Evolutionary conservation across 2,888 invertebrate genomes (phyloP).

Genomic region (Busseola fusca): DNA sequence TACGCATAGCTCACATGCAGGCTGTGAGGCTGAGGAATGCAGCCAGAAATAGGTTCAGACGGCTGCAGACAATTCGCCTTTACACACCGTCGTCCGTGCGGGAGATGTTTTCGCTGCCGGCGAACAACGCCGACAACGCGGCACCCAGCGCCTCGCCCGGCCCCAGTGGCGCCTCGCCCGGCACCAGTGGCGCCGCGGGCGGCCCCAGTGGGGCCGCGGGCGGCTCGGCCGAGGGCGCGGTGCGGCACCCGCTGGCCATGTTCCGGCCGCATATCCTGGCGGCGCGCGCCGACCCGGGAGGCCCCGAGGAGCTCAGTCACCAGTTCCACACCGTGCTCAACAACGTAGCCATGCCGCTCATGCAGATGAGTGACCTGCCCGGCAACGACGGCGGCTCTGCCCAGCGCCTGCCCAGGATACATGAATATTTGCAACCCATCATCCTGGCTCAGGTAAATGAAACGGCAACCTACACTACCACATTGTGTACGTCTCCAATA

Average conservation of each 20-base stretch:
- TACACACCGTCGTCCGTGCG: conserved; percentile 84
- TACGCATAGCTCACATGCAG: conserved; percentile 83
- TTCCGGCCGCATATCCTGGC: conserved; percentile 73
- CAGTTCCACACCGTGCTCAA: conserved; percentile 76
- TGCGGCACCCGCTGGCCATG: conserved; percentile 65
- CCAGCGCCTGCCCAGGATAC: conserved; percentile 79
- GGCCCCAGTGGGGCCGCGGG: conserved; percentile 19
- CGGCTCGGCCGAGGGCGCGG: conserved; percentile 42
- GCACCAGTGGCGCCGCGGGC: too few relatives aligned
- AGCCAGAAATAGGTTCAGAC: conserved; percentile 79
- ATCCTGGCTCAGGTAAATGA: conserved; percentile 84
- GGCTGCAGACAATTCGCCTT: conserved; percentile 82
- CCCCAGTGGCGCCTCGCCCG: conserved; percentile 23
- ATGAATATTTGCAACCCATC: conserved; percentile 85
- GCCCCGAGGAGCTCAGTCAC: conserved; percentile 51
- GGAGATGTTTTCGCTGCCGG: conserved; percentile 80
- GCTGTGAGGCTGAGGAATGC: conserved; percentile 81
- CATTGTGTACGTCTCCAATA: neutral
- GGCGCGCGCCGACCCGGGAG: conserved; percentile 57
- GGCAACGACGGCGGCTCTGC: conserved; percentile 66
- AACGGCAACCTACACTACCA: neutral
- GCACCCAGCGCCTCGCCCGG: conserved; percentile 48
- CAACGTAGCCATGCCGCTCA: conserved; percentile 84
- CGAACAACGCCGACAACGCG: conserved; percentile 69
- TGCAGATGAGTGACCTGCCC: conserved; percentile 90